phyloP scores from a whole-genome alignment of 1,140 invertebrate species.

The Lordiphosa stackelbergi region DNA sequence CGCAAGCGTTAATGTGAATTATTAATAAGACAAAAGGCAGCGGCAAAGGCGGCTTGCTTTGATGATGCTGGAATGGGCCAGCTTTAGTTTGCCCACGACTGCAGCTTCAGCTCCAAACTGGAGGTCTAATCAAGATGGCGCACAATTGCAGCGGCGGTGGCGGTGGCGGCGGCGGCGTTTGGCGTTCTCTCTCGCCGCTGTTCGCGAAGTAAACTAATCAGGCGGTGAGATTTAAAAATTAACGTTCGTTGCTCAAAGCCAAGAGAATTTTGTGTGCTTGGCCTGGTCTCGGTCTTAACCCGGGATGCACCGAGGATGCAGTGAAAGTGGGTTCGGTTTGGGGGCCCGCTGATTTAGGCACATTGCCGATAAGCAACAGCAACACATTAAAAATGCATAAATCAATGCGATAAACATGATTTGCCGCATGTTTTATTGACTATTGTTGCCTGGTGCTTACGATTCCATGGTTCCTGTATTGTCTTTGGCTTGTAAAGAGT shows the following conservation, averaged over 20 bases:
- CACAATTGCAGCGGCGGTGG: slow-evolving; percentile 40
- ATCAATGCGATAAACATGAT: slow-evolving; percentile 78
- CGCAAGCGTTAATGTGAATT: slow-evolving; percentile 77
- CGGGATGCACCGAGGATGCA: slow-evolving; percentile 24
- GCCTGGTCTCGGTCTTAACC: neutral
- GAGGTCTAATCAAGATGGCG: slow-evolving; percentile 67
- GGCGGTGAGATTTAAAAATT: slow-evolving; percentile 77
- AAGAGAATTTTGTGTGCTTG: slow-evolving; percentile 9
- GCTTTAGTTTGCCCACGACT: slow-evolving; percentile 27
- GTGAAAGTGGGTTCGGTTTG: slow-evolving; percentile 61
- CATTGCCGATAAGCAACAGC: slow-evolving; percentile 74
- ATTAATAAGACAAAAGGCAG: slow-evolving; percentile 77
- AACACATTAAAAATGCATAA: slow-evolving; percentile 78
- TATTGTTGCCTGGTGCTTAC: slow-evolving; percentile 49
- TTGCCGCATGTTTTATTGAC: slow-evolving; percentile 77
- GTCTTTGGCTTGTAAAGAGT: no score
- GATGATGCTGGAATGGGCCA: slow-evolving; percentile 32
- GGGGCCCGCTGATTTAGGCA: slow-evolving; percentile 52
- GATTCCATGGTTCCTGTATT: slow-evolving; percentile 6
- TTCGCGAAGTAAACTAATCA: slow-evolving; percentile 72
- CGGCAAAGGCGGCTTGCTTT: slow-evolving; percentile 63
- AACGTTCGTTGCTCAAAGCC: slow-evolving; percentile 65
- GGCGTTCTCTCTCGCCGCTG: slow-evolving; percentile 32
- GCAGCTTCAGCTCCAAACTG: slow-evolving; percentile 7
- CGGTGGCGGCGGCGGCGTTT: neutral